phyloP scores from a whole-genome alignment of 2,113 vertebrate genomes.

The Syrrhaptes paradoxus region DNA sequence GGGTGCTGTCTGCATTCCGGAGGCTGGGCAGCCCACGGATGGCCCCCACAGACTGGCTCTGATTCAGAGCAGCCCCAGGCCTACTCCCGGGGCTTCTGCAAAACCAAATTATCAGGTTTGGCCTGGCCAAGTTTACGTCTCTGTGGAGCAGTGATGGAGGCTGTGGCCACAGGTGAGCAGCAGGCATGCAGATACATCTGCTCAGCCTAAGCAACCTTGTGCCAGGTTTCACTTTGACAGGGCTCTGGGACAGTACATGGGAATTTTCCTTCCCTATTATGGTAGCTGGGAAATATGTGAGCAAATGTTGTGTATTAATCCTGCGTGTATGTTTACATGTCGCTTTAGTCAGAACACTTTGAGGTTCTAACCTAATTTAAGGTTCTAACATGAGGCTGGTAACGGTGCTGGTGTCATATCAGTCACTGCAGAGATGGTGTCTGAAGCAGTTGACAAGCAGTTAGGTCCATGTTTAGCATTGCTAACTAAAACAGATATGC shows the following conservation, averaged over 20 bases:
- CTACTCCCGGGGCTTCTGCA: background rate
- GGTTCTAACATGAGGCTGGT: background rate
- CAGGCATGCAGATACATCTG: background rate
- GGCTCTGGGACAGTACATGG: background rate
- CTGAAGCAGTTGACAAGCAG: conserved; percentile 20
- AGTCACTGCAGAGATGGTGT: background rate
- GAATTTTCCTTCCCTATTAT: background rate
- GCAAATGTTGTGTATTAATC: background rate
- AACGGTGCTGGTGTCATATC: background rate
- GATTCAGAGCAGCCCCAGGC: background rate
- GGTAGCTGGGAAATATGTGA: background rate
- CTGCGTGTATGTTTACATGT: background rate
- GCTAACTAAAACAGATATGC: background rate
- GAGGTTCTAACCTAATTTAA: background rate
- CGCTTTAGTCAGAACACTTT: accelerated
- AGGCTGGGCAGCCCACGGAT: accelerated
- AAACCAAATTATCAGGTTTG: background rate
- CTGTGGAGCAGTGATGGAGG: background rate
- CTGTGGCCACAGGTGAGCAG: background rate
- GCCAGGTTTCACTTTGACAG: background rate
- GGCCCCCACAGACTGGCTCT: background rate
- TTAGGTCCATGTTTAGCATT: conserved; percentile 15
- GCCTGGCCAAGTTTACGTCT: background rate
- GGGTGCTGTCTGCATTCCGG: background rate
- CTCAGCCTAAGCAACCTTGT: background rate